Conservation (phyloP, 2,797 vertebrate species). For the Naso thynnoides region DNA sequence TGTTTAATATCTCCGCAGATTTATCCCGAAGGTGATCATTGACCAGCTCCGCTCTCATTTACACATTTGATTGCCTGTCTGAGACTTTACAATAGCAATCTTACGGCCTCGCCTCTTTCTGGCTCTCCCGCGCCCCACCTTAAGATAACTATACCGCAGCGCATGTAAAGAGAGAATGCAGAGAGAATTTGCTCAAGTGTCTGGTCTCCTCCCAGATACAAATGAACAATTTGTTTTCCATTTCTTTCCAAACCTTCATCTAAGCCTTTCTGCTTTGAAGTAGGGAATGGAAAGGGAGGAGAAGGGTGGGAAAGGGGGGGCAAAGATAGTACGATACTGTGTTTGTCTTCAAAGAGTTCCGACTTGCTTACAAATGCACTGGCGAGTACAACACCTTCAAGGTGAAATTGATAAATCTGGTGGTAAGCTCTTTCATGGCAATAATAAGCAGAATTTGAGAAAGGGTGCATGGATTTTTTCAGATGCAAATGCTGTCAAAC, state of each 20-base stretch:
- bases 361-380: conserved; percentile 80
- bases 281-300: conserved; percentile 71
- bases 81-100: conserved; percentile 70
- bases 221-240: conserved; percentile 86
- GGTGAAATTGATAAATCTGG: conserved; percentile 86
- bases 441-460: conserved; percentile 76
- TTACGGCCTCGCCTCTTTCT: conserved; percentile 21
- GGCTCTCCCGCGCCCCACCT: conserved; percentile 43
- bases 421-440: conserved; percentile 74
- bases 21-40: conserved; percentile 72
- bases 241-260: conserved; percentile 83
- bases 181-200: conserved; percentile 81
- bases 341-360: conserved; percentile 84
- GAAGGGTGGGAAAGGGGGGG: conserved; percentile 52
- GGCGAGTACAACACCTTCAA: conserved; percentile 82
- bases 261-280: conserved; percentile 81
- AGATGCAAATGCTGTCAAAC: conserved; percentile 79
- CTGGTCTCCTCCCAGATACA: conserved; percentile 85
- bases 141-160: conserved; percentile 60
- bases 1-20: conserved; percentile 46
- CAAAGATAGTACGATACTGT: conserved; percentile 76
- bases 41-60: conserved; percentile 72
- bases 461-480: conserved; percentile 71
- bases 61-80: conserved; percentile 74
- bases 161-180: conserved; percentile 65